phyloP scores from a whole-genome alignment of 2,888 invertebrate genomes.

The Acrobeloides nanus region DNA sequence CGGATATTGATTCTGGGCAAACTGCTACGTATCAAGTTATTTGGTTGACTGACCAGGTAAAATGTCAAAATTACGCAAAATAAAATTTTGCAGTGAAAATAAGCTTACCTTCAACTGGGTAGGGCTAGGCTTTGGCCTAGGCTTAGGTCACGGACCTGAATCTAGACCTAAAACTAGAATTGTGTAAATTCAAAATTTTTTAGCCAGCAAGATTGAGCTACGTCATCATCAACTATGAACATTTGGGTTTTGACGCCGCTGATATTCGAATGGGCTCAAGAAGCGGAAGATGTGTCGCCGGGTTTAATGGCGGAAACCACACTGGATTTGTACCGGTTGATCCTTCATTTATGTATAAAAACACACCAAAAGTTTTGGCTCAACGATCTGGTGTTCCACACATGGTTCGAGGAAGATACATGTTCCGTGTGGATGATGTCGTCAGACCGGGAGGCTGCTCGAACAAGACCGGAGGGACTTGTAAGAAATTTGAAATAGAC shows the following conservation, averaged over 20 bases:
- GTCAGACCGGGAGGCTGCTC: constrained; percentile 81
- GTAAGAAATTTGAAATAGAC: too few species aligned
- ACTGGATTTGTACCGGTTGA: constrained; percentile 52
- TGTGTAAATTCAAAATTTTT: too few species aligned
- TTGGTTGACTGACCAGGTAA: constrained; percentile 18
- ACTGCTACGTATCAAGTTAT: constrained; percentile 90
- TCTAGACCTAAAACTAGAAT: too few species aligned
- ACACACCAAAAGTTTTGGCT: constrained; percentile 48
- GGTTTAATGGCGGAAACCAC: constrained; percentile 54
- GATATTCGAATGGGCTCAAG: constrained; percentile 49
- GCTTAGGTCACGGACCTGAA: too few species aligned
- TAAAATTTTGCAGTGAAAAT: too few species aligned
- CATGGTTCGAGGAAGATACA: constrained; percentile 68
- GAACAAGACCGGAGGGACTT: constrained; percentile 53
- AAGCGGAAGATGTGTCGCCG: constrained; percentile 47
- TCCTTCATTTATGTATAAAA: constrained; percentile 48
- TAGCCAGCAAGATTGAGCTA: constrained; percentile 86
- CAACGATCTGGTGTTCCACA: constrained; percentile 52
- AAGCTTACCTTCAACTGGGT: too few species aligned
- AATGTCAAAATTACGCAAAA: too few species aligned
- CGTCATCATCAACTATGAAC: constrained; percentile 85
- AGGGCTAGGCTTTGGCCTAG: too few species aligned
- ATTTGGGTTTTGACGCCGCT: constrained; percentile 78
- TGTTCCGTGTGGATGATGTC: constrained; percentile 87
- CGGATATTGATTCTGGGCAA: constrained; percentile 58